A percentile compares a stretch with the other conserved stretches of the same genome.
Conservation (phyloP, 2,797 vertebrate species). For the Borostomias antarcticus region DNA sequence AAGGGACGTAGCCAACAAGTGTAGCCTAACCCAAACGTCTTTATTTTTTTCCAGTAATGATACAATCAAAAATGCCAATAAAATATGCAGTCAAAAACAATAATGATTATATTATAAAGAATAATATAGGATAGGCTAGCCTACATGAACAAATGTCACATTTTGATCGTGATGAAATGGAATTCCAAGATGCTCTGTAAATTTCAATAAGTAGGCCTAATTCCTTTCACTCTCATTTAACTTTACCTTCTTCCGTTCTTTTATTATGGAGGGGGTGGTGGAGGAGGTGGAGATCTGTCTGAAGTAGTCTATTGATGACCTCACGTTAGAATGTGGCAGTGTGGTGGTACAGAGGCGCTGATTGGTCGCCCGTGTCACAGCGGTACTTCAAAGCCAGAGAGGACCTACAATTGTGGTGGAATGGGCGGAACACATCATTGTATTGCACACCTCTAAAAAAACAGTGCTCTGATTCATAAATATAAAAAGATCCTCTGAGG, state of each 20-base stretch:
- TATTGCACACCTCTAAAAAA: slow-evolving; percentile 99
- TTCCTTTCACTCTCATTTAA: slow-evolving; percentile 75
- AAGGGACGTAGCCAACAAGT: neutral
- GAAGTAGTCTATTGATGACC: slow-evolving; percentile 83
- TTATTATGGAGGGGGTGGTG: slow-evolving; percentile 73
- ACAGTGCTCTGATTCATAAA: slow-evolving; percentile 99
- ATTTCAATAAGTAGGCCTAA: slow-evolving; percentile 70
- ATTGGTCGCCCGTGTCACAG: slow-evolving; percentile 95
- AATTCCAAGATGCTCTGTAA: slow-evolving; percentile 59
- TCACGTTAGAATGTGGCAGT: slow-evolving; percentile 85
- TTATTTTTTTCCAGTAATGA: neutral
- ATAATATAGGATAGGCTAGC: neutral
- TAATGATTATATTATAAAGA: neutral
- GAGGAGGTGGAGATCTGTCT: slow-evolving; percentile 68
- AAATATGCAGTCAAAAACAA: neutral
- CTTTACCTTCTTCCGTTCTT: slow-evolving; percentile 77
- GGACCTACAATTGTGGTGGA: slow-evolving; percentile 98
- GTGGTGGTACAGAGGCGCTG: slow-evolving; percentile 80
- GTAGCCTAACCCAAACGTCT: neutral
- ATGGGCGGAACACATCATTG: slow-evolving; percentile 99
- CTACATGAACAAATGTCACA: slow-evolving; percentile 5
- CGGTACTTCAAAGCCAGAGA: slow-evolving; percentile 99
- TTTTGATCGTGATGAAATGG: slow-evolving; percentile 62
- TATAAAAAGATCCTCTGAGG: slow-evolving; percentile 99
- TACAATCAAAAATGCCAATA: neutral